Percentiles rank a stretch among this genome's conserved stretches.
phyloP scores from a whole-genome alignment of 2,888 invertebrate species.

The Caenorhabditis wallacei region DNA sequence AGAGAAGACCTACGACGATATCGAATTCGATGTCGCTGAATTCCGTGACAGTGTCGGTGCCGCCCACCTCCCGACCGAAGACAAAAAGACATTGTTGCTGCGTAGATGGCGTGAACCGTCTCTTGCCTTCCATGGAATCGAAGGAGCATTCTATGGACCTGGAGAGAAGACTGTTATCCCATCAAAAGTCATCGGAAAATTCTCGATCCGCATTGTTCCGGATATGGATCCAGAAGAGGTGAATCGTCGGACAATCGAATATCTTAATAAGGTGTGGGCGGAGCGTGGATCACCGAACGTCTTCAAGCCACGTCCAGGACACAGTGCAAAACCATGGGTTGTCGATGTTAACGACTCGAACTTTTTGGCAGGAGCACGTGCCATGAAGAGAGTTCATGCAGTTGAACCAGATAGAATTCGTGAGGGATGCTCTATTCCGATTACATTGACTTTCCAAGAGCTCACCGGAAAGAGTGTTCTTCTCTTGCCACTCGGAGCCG shows the following conservation, averaged over 20 bases:
- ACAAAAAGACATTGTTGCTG: conserved; percentile 71
- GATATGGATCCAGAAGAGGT: conserved; percentile 91
- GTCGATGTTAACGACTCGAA: conserved; percentile 94
- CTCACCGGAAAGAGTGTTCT: conserved; percentile 90
- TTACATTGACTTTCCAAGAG: conserved; percentile 90
- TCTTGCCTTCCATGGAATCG: conserved; percentile 95
- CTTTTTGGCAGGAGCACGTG: conserved; percentile 90
- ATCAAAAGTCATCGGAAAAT: conserved; percentile 89
- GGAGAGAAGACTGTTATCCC: conserved; percentile 90
- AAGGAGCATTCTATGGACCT: conserved; percentile 94
- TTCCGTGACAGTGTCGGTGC: conserved; percentile 73
- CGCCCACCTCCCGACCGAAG: conserved; percentile 67
- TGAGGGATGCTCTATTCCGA: conserved; percentile 98
- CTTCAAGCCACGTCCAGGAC: conserved; percentile 87
- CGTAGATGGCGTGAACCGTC: conserved; percentile 73
- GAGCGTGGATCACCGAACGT: conserved; percentile 89
- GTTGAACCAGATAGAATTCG: conserved; percentile 95
- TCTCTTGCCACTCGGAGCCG: conserved; percentile 94
- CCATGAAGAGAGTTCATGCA: conserved; percentile 88
- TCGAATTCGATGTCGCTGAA: conserved; percentile 89
- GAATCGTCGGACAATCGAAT: conserved; percentile 87
- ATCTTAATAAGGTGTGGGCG: conserved; percentile 90
- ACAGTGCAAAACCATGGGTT: conserved; percentile 94
- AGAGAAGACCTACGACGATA: conserved; percentile 88
- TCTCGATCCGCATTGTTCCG: conserved; percentile 97